Base-by-base conservation (phyloP, 2,113 vertebrate genomes). In the Nothobranchius furzeri region DNA sequence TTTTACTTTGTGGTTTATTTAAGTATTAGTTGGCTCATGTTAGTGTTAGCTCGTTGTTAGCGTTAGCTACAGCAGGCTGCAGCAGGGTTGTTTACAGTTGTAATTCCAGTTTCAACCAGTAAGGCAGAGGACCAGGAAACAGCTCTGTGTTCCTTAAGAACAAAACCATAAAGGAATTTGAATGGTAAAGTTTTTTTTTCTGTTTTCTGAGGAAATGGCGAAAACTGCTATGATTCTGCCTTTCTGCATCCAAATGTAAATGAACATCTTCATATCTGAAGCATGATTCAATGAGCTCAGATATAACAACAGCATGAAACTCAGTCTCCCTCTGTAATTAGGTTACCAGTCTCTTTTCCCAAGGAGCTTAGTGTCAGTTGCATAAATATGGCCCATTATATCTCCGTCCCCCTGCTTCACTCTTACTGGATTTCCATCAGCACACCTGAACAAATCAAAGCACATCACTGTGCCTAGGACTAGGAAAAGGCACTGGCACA, bases 361-460 rank as follows among this genome's bases (percentile, higher is more conserved):
- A 17, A 59, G 66, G 64, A 75, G 65, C 72, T 56, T 51, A 45
- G 59, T 79, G 76, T 86, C 79, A 86, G 61, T 47, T 66, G 68
- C 66, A 74, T 76, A 64, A 80, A 78, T 74, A 76, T 66, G 45
- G 64, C 36, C 82, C 77, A 79, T 86, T 85, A 85, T 86, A 83
- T 85, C 81, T 71, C 81, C 51, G 53, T 17, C 73, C 51, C 55
- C 68, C 57, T 78, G 59, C 63, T 73, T 67, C 67, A 57, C 62
- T 75, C 56, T 60, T 64, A 50, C 68, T 82, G 67, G 64, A 78
- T 74, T 71, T 76, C 83, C 68, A 73, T 84, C 79, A 74, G 53
- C 25, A 68, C 76, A 87, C 83, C 86, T 85, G 79, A 82, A 70
- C 64, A 80, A 83, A 87, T 77, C 81, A 69, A 57, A 76, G 70